Conservation (phyloP, 2,797 vertebrate genomes). For the Myiotriccus ornatus region DNA sequence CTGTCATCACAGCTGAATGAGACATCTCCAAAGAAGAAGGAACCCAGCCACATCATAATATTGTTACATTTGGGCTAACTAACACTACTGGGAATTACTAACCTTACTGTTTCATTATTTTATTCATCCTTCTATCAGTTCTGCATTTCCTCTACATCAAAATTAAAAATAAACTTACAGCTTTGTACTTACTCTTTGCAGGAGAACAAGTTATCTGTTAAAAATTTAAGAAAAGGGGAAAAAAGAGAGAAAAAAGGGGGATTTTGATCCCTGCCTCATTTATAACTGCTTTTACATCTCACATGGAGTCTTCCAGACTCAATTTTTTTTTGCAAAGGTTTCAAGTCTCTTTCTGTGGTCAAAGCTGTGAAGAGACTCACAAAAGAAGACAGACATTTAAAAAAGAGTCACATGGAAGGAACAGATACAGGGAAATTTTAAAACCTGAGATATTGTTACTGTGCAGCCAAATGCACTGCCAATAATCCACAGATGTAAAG, state of each 20-base stretch:
- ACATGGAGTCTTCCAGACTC: neutral
- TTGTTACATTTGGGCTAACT: neutral
- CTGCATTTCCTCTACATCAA: neutral
- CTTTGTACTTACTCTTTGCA: neutral
- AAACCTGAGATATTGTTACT: slow-evolving; percentile 56
- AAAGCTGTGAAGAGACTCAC: slow-evolving; percentile 55
- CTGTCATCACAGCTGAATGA: neutral
- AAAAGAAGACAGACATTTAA: slow-evolving; percentile 33
- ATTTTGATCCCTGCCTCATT: neutral
- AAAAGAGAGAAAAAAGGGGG: neutral
- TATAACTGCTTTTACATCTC: neutral
- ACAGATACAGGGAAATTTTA: slow-evolving; percentile 28
- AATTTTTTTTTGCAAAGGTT: slow-evolving; percentile 29
- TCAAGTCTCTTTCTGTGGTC: slow-evolving; percentile 34
- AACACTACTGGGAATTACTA: neutral
- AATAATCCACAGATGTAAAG: slow-evolving; percentile 58
- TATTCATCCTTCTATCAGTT: neutral
- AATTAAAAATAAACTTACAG: neutral
- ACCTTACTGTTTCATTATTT: neutral
- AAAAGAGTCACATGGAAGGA: slow-evolving; percentile 5
- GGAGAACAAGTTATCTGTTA: neutral
- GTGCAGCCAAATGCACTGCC: slow-evolving; percentile 52
- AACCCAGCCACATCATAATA: neutral
- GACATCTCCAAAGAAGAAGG: neutral
- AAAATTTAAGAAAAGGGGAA: neutral